Evolutionary conservation across 2,888 invertebrate species (phyloP).

Genomic region (Rapana venosa): DNA sequence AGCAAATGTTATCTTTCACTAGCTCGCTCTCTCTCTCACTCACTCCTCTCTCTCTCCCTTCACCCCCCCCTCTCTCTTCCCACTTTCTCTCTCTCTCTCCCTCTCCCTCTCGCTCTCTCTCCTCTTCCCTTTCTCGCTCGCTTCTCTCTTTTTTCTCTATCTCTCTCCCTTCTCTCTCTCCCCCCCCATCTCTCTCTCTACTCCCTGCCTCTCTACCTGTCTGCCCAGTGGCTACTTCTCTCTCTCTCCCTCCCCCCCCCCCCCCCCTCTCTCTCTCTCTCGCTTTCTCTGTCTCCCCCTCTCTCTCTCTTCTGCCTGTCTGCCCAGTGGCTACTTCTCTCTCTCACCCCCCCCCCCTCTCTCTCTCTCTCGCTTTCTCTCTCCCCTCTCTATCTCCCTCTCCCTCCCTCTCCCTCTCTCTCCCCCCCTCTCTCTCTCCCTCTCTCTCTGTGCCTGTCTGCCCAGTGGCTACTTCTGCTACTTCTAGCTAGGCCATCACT

Average conservation of each 20-base stretch:
- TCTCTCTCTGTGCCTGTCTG: background rate
- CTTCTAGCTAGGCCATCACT: too few relatives aligned
- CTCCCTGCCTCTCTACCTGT: background rate
- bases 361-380: background rate
- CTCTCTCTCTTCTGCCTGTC: background rate
- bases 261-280: background rate
- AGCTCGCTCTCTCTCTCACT: background rate
- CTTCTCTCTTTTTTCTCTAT: background rate
- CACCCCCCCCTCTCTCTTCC: background rate
- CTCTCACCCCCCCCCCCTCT: constrained; percentile 2
- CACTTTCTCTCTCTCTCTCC: background rate
- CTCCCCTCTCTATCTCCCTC: background rate
- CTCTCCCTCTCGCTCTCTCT: background rate
- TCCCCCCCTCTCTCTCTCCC: background rate
- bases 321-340: background rate
- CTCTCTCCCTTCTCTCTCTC: constrained; percentile 5
- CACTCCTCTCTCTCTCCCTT: background rate
- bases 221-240: background rate
- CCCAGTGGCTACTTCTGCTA: too few relatives aligned
- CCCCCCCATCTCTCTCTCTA: background rate
- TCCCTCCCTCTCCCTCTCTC: background rate
- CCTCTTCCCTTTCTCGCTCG: background rate
- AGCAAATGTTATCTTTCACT: background rate
- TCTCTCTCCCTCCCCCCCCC: constrained; percentile 5
- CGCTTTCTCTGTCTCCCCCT: background rate